Base-by-base conservation (phyloP, 2,888 invertebrate species). In the Neoscelio sp. region DNA sequence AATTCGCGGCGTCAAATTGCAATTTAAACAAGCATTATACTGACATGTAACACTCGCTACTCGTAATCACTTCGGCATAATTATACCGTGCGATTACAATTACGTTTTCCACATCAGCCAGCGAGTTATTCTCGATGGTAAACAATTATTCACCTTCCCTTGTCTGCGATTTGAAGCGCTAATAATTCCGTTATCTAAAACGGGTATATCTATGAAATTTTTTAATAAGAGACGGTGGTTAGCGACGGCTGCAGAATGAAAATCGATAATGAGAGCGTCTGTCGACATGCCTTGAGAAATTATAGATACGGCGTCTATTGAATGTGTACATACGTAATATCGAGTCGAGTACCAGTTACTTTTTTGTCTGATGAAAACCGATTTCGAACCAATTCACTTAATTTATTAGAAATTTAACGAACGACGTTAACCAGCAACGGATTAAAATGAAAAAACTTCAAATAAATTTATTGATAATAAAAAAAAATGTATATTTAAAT, bases 211-310 rank as follows among this genome's bases (percentile, higher is more conserved):
- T 74, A 33, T 62, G 68, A 75, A 64, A 75, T 65, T 68, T 75
- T 62, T 65, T 79, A 65, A 70, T 70, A 58, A 74, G 60, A 52
- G 23, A 18, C 60, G 56, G 56, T 7, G 67, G 62, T 78, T 74
- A 50, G 68, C 62, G 74, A 70, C 64, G 73, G 70, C 74, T 71
- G 54, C 48, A 65, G 15, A 75, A 71, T 64, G 75, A 65, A 79
- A 79, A 79, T 79, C 79, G 75, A 79, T 79, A 75, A 79, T 79
- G 65, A 65, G 70, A 65, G 75, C 67, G 71, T 75, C 75, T 79
- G 75, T 79, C 79, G 79, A 75, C 75, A 76, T 75, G 52, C 48
- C 67, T 26, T 48, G 54, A 58, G 54, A 70, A 75, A 75, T 76
- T 79, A 71, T 75, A 48, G 38, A 65, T 64, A 62, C 65, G 58